phyloP scores from a whole-genome alignment of 2,113 vertebrate species.

The Eclectus roratus region DNA sequence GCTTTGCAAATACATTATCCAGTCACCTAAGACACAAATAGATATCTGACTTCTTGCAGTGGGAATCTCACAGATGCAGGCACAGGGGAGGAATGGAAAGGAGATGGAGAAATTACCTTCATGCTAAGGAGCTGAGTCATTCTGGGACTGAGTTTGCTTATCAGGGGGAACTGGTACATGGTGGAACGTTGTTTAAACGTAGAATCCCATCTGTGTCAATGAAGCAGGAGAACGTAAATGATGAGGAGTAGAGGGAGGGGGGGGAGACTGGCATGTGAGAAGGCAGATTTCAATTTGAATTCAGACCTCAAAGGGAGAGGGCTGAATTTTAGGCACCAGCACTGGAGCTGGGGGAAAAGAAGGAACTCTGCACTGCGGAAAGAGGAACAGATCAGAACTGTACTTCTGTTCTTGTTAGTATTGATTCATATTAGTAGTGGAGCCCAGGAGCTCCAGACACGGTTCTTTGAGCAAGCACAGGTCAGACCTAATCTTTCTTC shows the following conservation, averaged over 20 bases:
- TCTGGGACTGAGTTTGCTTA: not conserved
- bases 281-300: not conserved
- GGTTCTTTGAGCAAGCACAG: not conserved
- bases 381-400: not conserved
- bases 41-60: not conserved
- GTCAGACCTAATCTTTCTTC: not conserved
- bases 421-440: not conserved
- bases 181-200: constrained; percentile 45
- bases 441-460: not conserved
- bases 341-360: not conserved
- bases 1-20: not conserved
- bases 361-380: not conserved
- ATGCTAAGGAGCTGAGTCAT: constrained; percentile 48
- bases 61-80: not conserved
- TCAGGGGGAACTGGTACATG: constrained; percentile 47
- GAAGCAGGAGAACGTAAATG: not conserved
- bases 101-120: constrained; percentile 34
- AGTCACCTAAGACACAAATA: not conserved
- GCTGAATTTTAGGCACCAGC: not conserved
- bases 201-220: not conserved
- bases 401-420: not conserved
- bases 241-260: not conserved
- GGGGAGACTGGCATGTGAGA: not conserved
- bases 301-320: not conserved
- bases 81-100: not conserved